Evolutionary conservation across 1,140 invertebrate genomes (phyloP).

Genomic region (Scaptodrosophila lebanonensis): DNA sequence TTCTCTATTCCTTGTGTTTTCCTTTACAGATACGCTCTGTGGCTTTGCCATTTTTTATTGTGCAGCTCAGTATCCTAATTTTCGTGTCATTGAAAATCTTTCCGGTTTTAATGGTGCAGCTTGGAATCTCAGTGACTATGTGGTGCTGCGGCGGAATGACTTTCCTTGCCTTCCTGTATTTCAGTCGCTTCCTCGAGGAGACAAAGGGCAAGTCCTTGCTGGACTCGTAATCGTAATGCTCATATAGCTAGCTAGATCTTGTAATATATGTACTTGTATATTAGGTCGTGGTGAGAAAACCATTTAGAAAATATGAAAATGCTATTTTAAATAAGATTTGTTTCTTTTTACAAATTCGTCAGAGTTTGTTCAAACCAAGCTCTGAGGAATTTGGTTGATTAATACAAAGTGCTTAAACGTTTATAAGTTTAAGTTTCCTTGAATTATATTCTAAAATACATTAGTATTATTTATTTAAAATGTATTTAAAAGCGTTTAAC

Average conservation of each 20-base stretch:
- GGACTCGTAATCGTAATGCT: slow-evolving; percentile 20
- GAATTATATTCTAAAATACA: too few relatives aligned
- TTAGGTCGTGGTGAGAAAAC: too few relatives aligned
- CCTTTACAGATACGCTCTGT: slow-evolving; percentile 52
- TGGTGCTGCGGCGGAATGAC: slow-evolving; percentile 40
- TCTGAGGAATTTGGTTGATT: too few relatives aligned
- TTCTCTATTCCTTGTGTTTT: neutral
- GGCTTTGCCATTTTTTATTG: slow-evolving; percentile 36
- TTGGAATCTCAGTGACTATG: slow-evolving; percentile 46
- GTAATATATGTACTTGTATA: too few relatives aligned
- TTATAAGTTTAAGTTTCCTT: too few relatives aligned
- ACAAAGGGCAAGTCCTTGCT: slow-evolving; percentile 67
- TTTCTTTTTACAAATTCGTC: too few relatives aligned
- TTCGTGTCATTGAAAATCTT: slow-evolving; percentile 58
- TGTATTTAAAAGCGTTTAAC: too few relatives aligned
- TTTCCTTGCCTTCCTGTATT: slow-evolving; percentile 31
- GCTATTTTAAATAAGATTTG: too few relatives aligned
- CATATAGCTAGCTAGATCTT: neutral
- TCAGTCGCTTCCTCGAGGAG: slow-evolving; percentile 42
- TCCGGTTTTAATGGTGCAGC: slow-evolving; percentile 43
- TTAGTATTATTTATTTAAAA: too few relatives aligned
- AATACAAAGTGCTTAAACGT: too few relatives aligned
- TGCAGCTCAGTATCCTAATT: slow-evolving; percentile 42
- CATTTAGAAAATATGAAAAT: too few relatives aligned
- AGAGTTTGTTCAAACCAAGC: too few relatives aligned